Conservation (phyloP, 2,888 invertebrate species). For the Leptopilina myrica region DNA sequence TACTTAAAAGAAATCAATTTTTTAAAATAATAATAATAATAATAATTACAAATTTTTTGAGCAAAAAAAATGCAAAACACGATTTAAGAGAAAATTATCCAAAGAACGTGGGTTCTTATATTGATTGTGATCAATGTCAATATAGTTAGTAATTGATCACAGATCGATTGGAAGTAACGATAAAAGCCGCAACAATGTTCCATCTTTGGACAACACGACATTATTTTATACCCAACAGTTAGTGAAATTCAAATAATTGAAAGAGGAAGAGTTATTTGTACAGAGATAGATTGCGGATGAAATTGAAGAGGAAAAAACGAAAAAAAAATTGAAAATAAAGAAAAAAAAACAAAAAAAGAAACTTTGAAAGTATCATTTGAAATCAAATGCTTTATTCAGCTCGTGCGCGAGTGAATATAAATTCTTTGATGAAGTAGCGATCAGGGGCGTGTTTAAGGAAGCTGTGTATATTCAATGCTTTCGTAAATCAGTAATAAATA, state of each 20-base stretch:
- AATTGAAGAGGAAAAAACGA: background rate
- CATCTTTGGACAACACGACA: background rate
- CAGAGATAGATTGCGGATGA: conserved; percentile 20
- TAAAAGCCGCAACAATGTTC: conserved; percentile 9
- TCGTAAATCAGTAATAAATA: conserved; percentile 56
- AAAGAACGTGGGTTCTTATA: too few relatives aligned
- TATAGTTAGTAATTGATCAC: background rate
- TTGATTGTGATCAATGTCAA: too few relatives aligned
- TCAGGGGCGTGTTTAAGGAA: conserved; percentile 45
- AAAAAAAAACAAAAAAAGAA: conserved; percentile 2
- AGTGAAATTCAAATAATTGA: conserved; percentile 20
- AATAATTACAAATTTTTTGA: too few relatives aligned
- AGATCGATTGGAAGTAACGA: background rate
- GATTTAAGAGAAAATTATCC: too few relatives aligned
- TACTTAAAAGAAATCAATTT: too few relatives aligned
- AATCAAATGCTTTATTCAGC: conserved; percentile 22
- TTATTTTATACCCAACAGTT: background rate
- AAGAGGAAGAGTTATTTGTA: conserved; percentile 28
- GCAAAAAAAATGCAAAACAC: too few relatives aligned
- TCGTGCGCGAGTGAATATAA: conserved; percentile 19
- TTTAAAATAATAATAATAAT: too few relatives aligned
- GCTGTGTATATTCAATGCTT: conserved; percentile 44
- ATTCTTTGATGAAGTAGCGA: conserved; percentile 49
- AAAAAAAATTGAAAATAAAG: background rate
- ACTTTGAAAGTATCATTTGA: background rate